phyloP scores from a whole-genome alignment of 1,140 invertebrate species.

The Zaprionus ornatus region DNA sequence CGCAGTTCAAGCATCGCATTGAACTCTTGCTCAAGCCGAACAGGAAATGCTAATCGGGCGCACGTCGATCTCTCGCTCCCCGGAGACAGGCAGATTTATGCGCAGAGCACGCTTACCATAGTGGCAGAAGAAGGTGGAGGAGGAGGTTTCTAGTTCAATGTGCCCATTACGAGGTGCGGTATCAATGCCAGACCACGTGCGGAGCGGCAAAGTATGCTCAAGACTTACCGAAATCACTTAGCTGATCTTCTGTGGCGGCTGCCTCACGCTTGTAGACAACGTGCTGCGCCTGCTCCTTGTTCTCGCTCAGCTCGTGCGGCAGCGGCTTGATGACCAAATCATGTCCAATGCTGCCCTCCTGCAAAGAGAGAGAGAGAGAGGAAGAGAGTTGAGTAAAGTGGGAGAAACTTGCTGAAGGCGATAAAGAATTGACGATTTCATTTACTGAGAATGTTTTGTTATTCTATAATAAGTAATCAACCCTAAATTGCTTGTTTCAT shows the following conservation, averaged over 20 bases:
- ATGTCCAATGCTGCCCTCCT: constrained; percentile 96
- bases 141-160: constrained; percentile 67
- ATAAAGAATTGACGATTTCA: no score
- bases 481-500: neutral
- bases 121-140: no score
- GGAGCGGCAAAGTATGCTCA: neutral
- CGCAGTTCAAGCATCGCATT: constrained; percentile 58
- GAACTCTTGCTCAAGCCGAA: constrained; percentile 50
- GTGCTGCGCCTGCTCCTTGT: constrained; percentile 85
- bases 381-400: neutral
- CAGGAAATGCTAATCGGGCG: constrained; percentile 72
- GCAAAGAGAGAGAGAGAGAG: constrained; percentile 52
- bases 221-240: constrained; percentile 88
- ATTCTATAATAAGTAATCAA: no score
- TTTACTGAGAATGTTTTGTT: no score
- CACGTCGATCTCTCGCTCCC: constrained; percentile 63
- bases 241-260: constrained; percentile 83
- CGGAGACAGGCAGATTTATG: constrained; percentile 60
- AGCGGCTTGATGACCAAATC: constrained; percentile 94
- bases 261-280: constrained; percentile 88
- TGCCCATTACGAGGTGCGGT: constrained; percentile 58
- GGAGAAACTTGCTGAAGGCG: neutral
- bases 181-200: constrained; percentile 30
- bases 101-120: constrained; percentile 12
- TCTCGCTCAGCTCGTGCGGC: constrained; percentile 85